These are phyloP conservation scores for Pterostichus niger DNA, from an alignment of 2,888 invertebrate species.

Conservation along the genomic window DNA sequence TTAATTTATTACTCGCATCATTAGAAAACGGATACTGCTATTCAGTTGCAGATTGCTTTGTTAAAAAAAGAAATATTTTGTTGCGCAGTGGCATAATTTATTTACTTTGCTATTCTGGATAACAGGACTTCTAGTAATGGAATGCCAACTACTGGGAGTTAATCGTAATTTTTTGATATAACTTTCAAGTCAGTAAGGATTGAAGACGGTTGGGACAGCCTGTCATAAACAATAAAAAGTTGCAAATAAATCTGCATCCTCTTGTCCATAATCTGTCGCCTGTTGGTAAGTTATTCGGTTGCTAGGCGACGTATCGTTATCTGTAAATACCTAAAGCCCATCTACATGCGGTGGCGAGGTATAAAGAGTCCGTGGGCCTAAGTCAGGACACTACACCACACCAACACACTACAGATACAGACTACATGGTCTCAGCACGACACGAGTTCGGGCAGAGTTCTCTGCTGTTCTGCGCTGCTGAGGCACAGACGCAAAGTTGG, in stretches of 20 bases:
- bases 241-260: background rate
- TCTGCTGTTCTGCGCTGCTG: background rate
- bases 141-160: too few species aligned
- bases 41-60: too few species aligned
- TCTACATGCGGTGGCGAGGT: slow-evolving; percentile 9
- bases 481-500: slow-evolving; percentile 10
- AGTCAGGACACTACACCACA: background rate
- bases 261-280: background rate
- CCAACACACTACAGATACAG: background rate
- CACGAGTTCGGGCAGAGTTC: slow-evolving; percentile 6
- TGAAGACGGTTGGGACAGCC: too few species aligned
- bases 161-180: too few species aligned
- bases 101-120: too few species aligned
- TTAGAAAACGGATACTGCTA: too few species aligned
- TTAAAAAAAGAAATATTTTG: too few species aligned
- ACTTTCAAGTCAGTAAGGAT: too few species aligned
- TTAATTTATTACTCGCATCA: too few species aligned
- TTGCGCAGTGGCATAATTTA: too few species aligned
- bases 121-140: too few species aligned
- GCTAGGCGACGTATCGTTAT: slow-evolving; percentile 15
- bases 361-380: slow-evolving; percentile 8
- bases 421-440: background rate
- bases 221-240: too few species aligned
- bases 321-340: slow-evolving; percentile 34
- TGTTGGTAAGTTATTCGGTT: background rate